Percentiles rank a stretch among this genome's conserved stretches.
Evolutionary conservation across 1,140 invertebrate genomes (phyloP).

Genomic region (Tetragnatha versicolor): DNA sequence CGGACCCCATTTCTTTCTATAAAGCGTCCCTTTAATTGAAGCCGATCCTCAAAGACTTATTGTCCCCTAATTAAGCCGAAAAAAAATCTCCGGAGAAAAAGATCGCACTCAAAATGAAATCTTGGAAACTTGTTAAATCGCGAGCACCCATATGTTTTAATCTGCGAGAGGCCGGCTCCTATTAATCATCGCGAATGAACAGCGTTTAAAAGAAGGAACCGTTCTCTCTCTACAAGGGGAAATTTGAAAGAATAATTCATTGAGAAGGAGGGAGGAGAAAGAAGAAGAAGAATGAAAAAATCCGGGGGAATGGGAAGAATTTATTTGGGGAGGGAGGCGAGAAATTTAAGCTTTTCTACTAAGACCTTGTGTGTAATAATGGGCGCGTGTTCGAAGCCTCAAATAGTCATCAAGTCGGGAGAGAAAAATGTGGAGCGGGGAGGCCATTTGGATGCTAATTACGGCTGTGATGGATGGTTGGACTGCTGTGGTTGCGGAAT

Average conservation of each 20-base stretch:
- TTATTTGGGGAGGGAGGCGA: constrained; percentile 40
- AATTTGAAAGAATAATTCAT: constrained; percentile 36
- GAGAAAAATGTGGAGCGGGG: constrained; percentile 50
- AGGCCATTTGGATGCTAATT: constrained; percentile 56
- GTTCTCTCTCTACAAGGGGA: constrained; percentile 44
- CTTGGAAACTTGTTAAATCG: constrained; percentile 55
- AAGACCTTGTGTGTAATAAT: constrained; percentile 55
- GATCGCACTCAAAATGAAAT: constrained; percentile 51
- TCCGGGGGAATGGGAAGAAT: constrained; percentile 18
- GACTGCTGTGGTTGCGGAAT: constrained; percentile 29
- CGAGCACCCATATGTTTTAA: constrained; percentile 52
- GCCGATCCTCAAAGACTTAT: constrained; percentile 16
- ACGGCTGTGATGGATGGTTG: constrained; percentile 53
- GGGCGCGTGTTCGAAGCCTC: constrained; percentile 47
- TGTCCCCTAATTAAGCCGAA: constrained; percentile 45
- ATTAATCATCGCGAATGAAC: constrained; percentile 53
- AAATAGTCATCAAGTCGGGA: constrained; percentile 51
- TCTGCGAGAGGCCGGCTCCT: constrained; percentile 27
- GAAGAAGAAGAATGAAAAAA: not conserved
- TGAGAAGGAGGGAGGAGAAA: not conserved
- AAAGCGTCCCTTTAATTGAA: constrained; percentile 13
- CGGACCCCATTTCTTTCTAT: constrained; percentile 8
- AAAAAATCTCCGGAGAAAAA: not conserved
- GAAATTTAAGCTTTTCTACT: constrained; percentile 53
- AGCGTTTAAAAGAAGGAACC: constrained; percentile 48